phyloP scores from a whole-genome alignment of 2,888 invertebrate species.

The Hemaris fuciformis region DNA sequence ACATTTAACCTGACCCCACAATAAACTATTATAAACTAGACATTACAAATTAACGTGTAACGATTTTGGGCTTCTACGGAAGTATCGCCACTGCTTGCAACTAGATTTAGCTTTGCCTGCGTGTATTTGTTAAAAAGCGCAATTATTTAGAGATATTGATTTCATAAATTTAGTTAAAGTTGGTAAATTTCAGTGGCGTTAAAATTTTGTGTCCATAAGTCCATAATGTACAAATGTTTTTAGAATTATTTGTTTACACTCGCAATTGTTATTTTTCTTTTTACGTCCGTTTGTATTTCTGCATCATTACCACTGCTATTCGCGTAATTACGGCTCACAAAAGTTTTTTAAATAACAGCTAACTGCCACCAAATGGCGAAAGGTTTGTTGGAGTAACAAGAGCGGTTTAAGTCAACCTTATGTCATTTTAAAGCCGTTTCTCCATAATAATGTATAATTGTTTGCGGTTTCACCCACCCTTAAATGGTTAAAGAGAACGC shows the following conservation, averaged over 20 bases:
- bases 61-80: too few relatives aligned
- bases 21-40: too few relatives aligned
- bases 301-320: neutral
- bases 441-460: constrained; percentile 55
- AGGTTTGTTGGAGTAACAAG: constrained; percentile 32
- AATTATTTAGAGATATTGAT: too few relatives aligned
- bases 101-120: too few relatives aligned
- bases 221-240: too few relatives aligned
- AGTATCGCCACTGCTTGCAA: too few relatives aligned
- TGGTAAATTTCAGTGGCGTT: too few relatives aligned
- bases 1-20: too few relatives aligned
- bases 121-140: too few relatives aligned
- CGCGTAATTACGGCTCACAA: constrained; percentile 1
- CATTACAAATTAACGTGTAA: too few relatives aligned
- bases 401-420: constrained; percentile 48
- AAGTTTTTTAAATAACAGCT: constrained; percentile 9
- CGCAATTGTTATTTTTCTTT: constrained; percentile 17
- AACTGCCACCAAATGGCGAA: constrained; percentile 27
- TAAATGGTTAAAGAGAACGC: constrained; percentile 59
- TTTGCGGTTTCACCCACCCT: constrained; percentile 58
- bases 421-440: constrained; percentile 50
- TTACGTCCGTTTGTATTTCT: neutral
- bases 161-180: too few relatives aligned
- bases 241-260: constrained; percentile 8
- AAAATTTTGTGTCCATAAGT: too few relatives aligned